Evolutionary conservation across 2,888 invertebrate genomes (phyloP), one percentile per base, ranked within the genome.

Genomic region (Morpho achilles): DNA sequence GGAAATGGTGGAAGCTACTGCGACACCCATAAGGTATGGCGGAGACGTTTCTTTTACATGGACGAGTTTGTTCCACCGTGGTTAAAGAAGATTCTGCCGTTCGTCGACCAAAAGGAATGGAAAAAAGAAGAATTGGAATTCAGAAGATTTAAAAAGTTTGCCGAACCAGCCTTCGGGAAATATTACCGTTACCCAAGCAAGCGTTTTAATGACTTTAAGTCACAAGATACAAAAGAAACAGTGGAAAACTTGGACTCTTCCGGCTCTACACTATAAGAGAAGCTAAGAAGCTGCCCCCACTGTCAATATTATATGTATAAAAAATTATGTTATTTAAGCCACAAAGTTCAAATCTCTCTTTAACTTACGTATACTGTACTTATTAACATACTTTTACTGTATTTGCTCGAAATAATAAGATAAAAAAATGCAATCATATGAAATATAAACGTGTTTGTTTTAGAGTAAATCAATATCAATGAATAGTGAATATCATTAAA

Each of bases 31-130:
- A 80, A 67, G 65, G 69, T 79, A 1, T 87, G 85, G 84, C 67
- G 65, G 9, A 72, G 78, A 41, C 70, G 86, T 3, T 87, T 79
- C 58, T 78, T 74, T 62, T 83, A 79, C 62, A 79, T 80, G 77
- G 81, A 84, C 48, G 76, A 77, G 50, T 79, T 84, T 58, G 49
- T 85, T 8, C 86, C 86, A 0, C 56, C 71, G 7, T 84, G 82
- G 83, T 16, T 84, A 56, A 67, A 71, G 47, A 54, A 64, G 0
- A 2, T 74, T 0, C 63, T 87, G 0, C 74, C 77, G 2, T 84
- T 67, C 53, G 76, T 87, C 2, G 66, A 70, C 5, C 60, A 76
- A 54, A 67, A 70, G 0, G 79, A 82, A 44, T 87, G 86, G 85
- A 68, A 68, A 7, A 67, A 75, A 56, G 86, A 86, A 64, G 70